These are phyloP conservation scores for Sycobia sp. DNA, from an alignment of 1,140 invertebrate genomes.

Conservation along the genomic window DNA sequence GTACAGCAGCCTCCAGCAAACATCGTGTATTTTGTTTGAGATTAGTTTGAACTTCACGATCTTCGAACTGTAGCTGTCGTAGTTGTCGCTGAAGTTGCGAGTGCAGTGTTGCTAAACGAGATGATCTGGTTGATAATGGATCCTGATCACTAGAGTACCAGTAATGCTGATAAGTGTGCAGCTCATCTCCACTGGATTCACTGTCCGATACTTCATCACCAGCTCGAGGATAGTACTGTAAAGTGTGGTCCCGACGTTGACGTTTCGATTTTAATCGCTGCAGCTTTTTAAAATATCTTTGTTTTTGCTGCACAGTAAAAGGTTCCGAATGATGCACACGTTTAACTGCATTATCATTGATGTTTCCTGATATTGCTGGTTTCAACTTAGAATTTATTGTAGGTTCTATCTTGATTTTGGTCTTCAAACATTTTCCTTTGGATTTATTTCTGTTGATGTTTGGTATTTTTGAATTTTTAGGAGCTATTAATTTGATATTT, in stretches of 20 bases:
- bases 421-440: constrained; percentile 53
- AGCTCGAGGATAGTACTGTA: constrained; percentile 57
- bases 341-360: constrained; percentile 25
- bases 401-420: constrained; percentile 44
- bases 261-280: constrained; percentile 43
- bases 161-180: constrained; percentile 53
- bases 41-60: constrained; percentile 45
- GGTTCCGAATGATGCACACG: constrained; percentile 22
- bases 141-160: constrained; percentile 54
- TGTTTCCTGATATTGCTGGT: constrained; percentile 25
- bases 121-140: constrained; percentile 51
- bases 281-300: constrained; percentile 42
- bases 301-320: constrained; percentile 39
- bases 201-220: constrained; percentile 59
- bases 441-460: constrained; percentile 36
- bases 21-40: constrained; percentile 48
- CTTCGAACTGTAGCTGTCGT: constrained; percentile 55
- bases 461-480: constrained; percentile 45
- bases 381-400: constrained; percentile 21
- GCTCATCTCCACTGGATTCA: constrained; percentile 57
- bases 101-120: constrained; percentile 60
- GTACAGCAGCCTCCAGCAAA: constrained; percentile 48
- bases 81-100: constrained; percentile 65
- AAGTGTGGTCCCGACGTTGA: constrained; percentile 53
- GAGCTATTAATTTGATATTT: constrained; percentile 43